Evolutionary conservation across 2,797 vertebrate genomes (phyloP).

Genomic region (Gymnoscopelus braueri): DNA sequence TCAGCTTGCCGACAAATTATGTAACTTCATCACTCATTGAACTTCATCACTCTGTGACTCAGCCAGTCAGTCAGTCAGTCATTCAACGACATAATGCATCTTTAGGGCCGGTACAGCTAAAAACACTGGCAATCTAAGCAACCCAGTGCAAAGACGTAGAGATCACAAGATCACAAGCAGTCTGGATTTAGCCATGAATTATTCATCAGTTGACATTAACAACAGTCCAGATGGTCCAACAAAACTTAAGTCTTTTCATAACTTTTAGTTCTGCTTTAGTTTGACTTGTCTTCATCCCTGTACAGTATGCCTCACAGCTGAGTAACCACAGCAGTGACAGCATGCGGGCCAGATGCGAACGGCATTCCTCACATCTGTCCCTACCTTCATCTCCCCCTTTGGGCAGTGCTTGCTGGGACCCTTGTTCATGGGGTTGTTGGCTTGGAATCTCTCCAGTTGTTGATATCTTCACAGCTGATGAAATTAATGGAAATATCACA

Average conservation of each 20-base stretch:
- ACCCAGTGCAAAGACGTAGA: not conserved
- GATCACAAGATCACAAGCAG: not conserved
- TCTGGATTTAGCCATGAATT: not conserved
- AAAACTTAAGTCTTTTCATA: not conserved
- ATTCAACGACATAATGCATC: no score
- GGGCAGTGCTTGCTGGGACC: constrained; percentile 40
- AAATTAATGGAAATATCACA: not conserved
- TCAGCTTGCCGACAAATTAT: no score
- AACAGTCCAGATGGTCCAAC: constrained; percentile 5
- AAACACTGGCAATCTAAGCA: no score
- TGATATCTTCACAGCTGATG: constrained; percentile 46
- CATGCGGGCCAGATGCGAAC: constrained; percentile 18
- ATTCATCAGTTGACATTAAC: constrained; percentile 13
- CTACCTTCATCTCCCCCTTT: constrained; percentile 73
- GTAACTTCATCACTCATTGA: no score
- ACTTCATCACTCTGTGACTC: no score
- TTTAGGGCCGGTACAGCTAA: no score
- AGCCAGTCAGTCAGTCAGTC: no score
- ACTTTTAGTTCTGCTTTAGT: not conserved
- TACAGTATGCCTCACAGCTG: constrained; percentile 2
- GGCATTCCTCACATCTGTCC: not conserved
- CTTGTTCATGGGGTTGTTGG: constrained; percentile 47
- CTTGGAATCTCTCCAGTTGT: constrained; percentile 49
- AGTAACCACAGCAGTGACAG: not conserved
- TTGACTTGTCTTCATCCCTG: not conserved